phyloP scores from a whole-genome alignment of 2,113 vertebrate genomes.

The Bothrops jararaca region DNA sequence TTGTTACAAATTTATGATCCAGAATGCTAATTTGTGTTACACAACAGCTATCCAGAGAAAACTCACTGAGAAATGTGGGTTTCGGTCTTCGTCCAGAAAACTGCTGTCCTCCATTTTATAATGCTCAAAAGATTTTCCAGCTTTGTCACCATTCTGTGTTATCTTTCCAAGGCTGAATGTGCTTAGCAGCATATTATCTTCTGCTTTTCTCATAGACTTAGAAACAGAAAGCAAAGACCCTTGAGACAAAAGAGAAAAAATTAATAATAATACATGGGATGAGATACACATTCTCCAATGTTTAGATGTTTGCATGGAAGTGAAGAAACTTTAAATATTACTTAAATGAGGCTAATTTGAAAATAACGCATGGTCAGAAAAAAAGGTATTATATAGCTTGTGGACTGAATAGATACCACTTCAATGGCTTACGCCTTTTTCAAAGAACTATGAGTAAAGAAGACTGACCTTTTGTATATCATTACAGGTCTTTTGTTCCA shows the following conservation, averaged over 20 bases:
- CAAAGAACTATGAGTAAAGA: conserved; percentile 51
- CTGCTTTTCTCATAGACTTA: conserved; percentile 68
- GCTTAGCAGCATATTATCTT: conserved; percentile 70
- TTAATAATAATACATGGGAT: conserved; percentile 69
- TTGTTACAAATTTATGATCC: neutral
- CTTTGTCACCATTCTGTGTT: conserved; percentile 63
- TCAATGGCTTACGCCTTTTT: conserved; percentile 56
- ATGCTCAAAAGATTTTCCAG: conserved; percentile 61
- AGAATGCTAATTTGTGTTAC: conserved; percentile 12
- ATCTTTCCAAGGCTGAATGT: conserved; percentile 65
- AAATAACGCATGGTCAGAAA: conserved; percentile 9
- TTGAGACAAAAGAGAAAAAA: conserved; percentile 80
- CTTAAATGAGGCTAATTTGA: conserved; percentile 40
- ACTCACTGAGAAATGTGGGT: conserved; percentile 66
- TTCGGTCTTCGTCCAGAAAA: conserved; percentile 66
- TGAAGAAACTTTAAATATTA: conserved; percentile 28
- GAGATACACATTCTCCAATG: conserved; percentile 69
- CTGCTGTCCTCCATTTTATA: conserved; percentile 66
- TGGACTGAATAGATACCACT: conserved; percentile 65
- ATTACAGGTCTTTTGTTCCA: conserved; percentile 56
- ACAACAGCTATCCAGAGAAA: conserved; percentile 12
- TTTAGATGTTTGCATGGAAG: conserved; percentile 26
- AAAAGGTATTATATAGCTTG: conserved; percentile 69
- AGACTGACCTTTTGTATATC: conserved; percentile 54
- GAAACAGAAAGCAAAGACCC: conserved; percentile 71